These are phyloP conservation scores for Camponotus vicinus DNA, from an alignment of 1,140 invertebrate species.

Conservation along the genomic window DNA sequence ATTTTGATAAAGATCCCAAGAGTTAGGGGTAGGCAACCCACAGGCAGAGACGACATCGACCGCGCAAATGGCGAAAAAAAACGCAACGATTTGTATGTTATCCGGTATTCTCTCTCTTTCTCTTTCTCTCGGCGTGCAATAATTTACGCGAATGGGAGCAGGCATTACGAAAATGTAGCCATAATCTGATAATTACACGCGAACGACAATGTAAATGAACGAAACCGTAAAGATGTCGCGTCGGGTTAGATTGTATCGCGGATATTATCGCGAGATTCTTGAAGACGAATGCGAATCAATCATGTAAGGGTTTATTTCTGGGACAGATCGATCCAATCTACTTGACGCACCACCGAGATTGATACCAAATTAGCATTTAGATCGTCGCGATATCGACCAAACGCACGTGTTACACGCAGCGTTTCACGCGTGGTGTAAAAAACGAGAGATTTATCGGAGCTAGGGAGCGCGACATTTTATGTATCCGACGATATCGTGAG, in stretches of 20 bases:
- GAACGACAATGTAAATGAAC: conserved; percentile 47
- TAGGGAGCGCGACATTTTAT: neutral
- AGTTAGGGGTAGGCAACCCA: neutral
- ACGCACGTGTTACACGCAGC: neutral
- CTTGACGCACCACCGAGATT: neutral
- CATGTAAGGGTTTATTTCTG: neutral
- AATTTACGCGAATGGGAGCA: conserved; percentile 21
- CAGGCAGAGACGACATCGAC: conserved; percentile 2
- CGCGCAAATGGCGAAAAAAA: conserved; percentile 40
- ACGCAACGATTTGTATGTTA: conserved; percentile 38
- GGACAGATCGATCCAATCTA: conserved; percentile 13
- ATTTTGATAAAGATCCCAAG: conserved; percentile 56
- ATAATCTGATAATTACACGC: conserved; percentile 57
- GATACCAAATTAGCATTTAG: conserved; percentile 3
- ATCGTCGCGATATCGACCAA: neutral
- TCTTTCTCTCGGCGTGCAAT: neutral
- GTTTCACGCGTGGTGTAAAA: neutral
- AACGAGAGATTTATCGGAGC: neutral
- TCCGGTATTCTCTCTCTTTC: neutral
- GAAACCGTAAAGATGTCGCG: conserved; percentile 41
- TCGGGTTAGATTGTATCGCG: neutral
- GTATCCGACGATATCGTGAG: neutral
- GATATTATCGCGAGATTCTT: neutral
- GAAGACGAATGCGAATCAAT: conserved; percentile 11
- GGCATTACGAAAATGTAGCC: conserved; percentile 3